phyloP scores from a whole-genome alignment of 1,140 invertebrate genomes.

The Heliconius melpomene region DNA sequence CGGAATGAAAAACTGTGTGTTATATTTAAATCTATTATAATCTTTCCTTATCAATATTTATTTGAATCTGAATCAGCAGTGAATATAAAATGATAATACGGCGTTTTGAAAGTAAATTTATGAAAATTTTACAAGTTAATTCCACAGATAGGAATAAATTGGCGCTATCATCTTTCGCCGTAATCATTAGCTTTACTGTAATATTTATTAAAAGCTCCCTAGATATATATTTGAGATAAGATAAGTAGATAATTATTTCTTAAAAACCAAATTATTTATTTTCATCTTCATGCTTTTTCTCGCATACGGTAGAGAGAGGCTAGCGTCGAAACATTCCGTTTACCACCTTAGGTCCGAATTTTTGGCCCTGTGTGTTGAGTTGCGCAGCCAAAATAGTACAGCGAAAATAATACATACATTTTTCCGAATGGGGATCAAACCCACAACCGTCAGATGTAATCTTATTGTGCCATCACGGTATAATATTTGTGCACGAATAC shows the following conservation, averaged over 20 bases:
- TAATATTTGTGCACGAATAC: not conserved
- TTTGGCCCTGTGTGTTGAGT: no score
- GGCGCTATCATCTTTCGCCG: not conserved
- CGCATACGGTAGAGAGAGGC: no score
- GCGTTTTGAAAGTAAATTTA: not conserved
- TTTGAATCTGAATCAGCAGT: not conserved
- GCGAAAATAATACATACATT: no score
- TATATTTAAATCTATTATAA: not conserved
- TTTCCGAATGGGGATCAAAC: no score
- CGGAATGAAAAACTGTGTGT: no score
- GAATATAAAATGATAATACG: not conserved
- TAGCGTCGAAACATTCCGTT: no score
- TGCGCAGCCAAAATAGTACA: no score
- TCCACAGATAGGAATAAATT: not conserved
- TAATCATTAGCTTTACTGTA: not conserved
- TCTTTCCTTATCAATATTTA: not conserved
- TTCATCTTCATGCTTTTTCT: no score
- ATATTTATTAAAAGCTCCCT: constrained; percentile 4
- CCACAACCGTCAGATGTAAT: no score
- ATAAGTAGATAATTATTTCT: no score
- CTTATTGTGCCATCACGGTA: not conserved
- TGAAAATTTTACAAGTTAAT: not conserved
- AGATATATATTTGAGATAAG: not conserved
- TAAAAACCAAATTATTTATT: no score
- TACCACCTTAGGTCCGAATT: no score